Evolutionary conservation across 2,797 vertebrate genomes (phyloP), one percentile per base, ranked within the genome.

Genomic region (Centropyge bicolor): DNA sequence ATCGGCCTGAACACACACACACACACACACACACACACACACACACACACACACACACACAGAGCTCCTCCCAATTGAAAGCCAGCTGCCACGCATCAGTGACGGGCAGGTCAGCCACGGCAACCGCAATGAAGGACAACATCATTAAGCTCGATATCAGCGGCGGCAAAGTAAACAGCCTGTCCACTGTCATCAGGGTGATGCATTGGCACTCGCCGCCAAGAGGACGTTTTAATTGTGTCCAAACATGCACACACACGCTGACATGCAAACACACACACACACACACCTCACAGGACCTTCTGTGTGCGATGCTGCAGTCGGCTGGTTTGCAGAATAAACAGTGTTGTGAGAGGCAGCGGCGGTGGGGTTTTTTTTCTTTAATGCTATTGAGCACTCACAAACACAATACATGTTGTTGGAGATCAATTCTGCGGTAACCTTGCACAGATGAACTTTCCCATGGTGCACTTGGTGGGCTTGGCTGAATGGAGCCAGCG

Each of bases 91-190:
- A 77, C 43, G 79, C 86, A 80, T 88, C 87, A 66, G 82, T 84
- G 87, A 87, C 76, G 79, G 89, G 82, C 86, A 87, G 87, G 87
- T 87, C 87, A 75, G 78, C 74, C 62, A 16, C 72, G 0, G 88
- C 79, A 82, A 61, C 79, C 11, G 65, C 88, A 80, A 85, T 92
- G 92, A 94, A 95, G 91, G 92, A 94, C 92, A 90, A 87, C 90
- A 93, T 94, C 91, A 93, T 95, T 93, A 94, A 89, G 93, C 90
- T 91, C 68, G 83, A 90, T 92, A 92, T 92, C 91, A 88, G 84
- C 70, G 17, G 70, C 70, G 52, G 87, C 81, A 88, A 90, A 93
- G 86, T 89, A 90, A 93, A 90, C 90, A 88, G 83, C 86, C 92
- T 91, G 91, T 94, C 92, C 81, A 83, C 87, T 83, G 86, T 86